A percentile compares a stretch with the other conserved stretches of the same genome.
Conservation (phyloP, 2,797 vertebrate species). For the Pterois miles region DNA sequence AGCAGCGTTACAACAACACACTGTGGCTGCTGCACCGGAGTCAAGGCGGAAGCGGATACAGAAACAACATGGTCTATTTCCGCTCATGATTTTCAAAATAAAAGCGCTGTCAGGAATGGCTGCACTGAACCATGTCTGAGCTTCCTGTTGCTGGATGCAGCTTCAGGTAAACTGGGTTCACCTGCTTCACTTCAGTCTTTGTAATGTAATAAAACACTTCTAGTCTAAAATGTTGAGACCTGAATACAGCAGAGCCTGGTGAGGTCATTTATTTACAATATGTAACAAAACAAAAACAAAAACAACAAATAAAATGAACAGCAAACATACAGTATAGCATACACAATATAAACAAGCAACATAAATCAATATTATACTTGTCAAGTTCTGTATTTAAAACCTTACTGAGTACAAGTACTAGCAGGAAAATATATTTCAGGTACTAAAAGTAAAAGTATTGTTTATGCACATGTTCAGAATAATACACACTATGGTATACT, state of each 20-base stretch:
- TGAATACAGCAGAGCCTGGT: too few species aligned
- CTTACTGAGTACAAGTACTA: not conserved
- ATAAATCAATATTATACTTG: not conserved
- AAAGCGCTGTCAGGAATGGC: not conserved
- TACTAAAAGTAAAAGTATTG: not conserved
- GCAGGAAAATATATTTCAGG: not conserved
- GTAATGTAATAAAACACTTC: too few species aligned
- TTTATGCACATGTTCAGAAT: not conserved
- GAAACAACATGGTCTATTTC: not conserved
- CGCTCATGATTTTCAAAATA: conserved; percentile 34
- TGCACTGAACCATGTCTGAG: too few species aligned
- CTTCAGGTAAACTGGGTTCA: too few species aligned
- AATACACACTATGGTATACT: too few species aligned
- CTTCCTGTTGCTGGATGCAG: too few species aligned
- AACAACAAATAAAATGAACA: too few species aligned
- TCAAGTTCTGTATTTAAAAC: not conserved
- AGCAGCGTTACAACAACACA: too few species aligned
- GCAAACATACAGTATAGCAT: too few species aligned
- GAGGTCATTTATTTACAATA: not conserved
- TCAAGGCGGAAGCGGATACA: not conserved
- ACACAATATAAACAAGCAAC: not conserved
- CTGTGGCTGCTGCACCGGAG: not conserved
- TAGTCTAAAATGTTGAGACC: too few species aligned
- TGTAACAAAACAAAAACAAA: not conserved
- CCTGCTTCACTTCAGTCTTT: too few species aligned